Evolutionary conservation across 1,140 invertebrate species (phyloP).

Genomic region (Geopemphigus sp.): DNA sequence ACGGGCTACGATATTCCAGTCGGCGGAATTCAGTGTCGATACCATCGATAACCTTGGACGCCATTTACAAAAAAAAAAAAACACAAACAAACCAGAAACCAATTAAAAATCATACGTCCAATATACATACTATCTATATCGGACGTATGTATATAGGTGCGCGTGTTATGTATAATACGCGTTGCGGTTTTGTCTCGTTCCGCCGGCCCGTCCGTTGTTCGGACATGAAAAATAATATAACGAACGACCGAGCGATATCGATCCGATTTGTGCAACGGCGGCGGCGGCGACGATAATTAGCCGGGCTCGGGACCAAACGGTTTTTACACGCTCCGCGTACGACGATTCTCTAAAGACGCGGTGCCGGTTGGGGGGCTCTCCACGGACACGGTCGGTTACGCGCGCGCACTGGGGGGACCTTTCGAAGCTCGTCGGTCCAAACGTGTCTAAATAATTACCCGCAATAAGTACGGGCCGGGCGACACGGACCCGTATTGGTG

Average conservation of each 20-base stretch:
- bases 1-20: neutral
- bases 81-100: constrained; percentile 39
- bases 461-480: too few species aligned
- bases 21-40: constrained; percentile 43
- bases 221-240: neutral
- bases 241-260: neutral
- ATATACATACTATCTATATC: neutral
- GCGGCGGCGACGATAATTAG: neutral
- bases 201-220: neutral
- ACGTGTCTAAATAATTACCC: too few species aligned
- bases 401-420: neutral
- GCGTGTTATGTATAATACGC: neutral
- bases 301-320: neutral
- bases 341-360: too few species aligned
- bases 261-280: neutral
- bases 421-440: neutral
- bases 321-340: neutral
- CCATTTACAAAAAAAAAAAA: neutral
- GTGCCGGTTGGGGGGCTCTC: too few species aligned
- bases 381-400: neutral
- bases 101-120: constrained; percentile 36
- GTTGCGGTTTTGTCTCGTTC: neutral
- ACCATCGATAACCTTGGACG: constrained; percentile 41
- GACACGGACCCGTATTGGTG: too few species aligned
- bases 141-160: too few species aligned